Evolutionary conservation across 2,888 invertebrate species (phyloP).

Genomic region (Dolichopus griseipennis): DNA sequence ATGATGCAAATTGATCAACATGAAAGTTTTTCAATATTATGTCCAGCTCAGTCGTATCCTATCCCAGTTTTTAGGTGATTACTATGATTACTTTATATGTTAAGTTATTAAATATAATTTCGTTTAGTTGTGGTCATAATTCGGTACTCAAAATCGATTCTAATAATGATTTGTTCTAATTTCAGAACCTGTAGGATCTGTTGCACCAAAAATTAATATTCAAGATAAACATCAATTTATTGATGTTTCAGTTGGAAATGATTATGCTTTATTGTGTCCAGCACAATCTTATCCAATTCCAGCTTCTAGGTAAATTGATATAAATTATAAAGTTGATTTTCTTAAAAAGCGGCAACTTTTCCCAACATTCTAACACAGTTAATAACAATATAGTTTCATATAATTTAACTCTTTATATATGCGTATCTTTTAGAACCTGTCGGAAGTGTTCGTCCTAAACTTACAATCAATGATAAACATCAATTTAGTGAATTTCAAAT

Average conservation of each 20-base stretch:
- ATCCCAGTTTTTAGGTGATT: constrained; percentile 49
- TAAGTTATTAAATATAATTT: constrained; percentile 5
- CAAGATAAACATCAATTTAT: constrained; percentile 42
- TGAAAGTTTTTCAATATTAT: constrained; percentile 33
- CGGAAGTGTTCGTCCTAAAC: constrained; percentile 54
- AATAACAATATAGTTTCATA: no score
- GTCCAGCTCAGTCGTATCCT: constrained; percentile 70
- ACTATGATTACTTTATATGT: neutral
- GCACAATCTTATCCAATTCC: constrained; percentile 61
- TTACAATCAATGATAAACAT: constrained; percentile 50
- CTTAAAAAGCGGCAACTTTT: no score
- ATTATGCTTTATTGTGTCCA: constrained; percentile 49
- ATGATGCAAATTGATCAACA: constrained; percentile 20
- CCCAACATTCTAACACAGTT: no score
- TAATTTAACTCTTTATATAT: no score
- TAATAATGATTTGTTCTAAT: constrained; percentile 11
- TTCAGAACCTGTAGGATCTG: constrained; percentile 46
- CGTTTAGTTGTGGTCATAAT: neutral
- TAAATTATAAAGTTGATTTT: neutral
- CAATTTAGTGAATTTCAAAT: constrained; percentile 35
- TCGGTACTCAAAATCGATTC: neutral
- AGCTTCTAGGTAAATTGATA: constrained; percentile 47
- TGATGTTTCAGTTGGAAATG: constrained; percentile 25
- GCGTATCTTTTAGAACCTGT: constrained; percentile 45
- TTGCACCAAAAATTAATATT: constrained; percentile 51